Evolutionary conservation across 2,888 invertebrate genomes (phyloP), one percentile per base, ranked within the genome.

Genomic region (Microdon myrmicae): DNA sequence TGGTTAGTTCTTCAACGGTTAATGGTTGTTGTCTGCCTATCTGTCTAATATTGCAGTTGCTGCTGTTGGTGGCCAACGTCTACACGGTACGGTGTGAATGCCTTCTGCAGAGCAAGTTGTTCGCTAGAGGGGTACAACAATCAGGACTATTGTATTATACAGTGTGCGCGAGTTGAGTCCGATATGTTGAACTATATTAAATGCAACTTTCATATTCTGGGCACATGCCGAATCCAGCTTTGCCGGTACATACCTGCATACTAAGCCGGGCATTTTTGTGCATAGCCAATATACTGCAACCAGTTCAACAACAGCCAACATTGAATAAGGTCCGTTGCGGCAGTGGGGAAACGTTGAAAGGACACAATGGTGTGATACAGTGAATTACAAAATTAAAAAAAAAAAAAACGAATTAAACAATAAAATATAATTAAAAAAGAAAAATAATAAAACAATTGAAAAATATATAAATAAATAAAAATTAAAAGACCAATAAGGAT

Each of bases 61-160:
- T 59, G 55, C 26, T 35, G 38, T 55, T 41, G 75, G 71, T 73
- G 73, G 58, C 64, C 64, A 64, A 58, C n/a, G 64, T 58, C 64
- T 64, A 58, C 64, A 64, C 51, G 38, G 53, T 58, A 64, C 69
- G 75, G 79, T 77, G 79, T 78, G 78, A 78, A 78, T 78, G 79
- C 74, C 76, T 77, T 77, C 76, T 77, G 79, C 79, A 66, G 66
- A 59, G 53, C 70, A n/a, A 72, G 70, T 70, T 70, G 70, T 68
- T 71, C 71, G 47, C 34, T 23, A 32, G 35, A 31, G 44, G 38
- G 43, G 12, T 43, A 45, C 32, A 43, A 51, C 45, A 44, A 44
- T 54, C 29, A 32, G 32, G 22, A n/a, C 9, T 12, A 25, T 20
- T 35, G 22, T n/a, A n/a, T n/a, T n/a, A n/a, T n/a, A n/a, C n/a